Conservation (phyloP, 2,113 vertebrate genomes). For the Telmatochromis brichardi region DNA sequence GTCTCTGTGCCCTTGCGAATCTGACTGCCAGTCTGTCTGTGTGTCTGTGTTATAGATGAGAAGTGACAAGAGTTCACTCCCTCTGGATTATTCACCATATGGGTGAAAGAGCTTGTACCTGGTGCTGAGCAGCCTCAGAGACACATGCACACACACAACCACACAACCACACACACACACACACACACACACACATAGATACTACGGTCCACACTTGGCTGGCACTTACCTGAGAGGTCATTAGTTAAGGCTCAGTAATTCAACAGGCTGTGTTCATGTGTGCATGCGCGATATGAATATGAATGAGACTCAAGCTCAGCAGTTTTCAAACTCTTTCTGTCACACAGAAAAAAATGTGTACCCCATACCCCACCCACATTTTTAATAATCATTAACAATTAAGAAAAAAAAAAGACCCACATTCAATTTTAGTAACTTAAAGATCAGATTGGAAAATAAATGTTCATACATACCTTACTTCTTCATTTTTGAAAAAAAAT, state of each 20-base stretch:
- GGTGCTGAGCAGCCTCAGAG: conserved; percentile 14
- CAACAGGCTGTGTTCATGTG: neutral
- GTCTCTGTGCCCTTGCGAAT: neutral
- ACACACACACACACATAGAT: neutral
- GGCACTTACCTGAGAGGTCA: neutral
- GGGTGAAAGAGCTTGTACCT: conserved; percentile 46
- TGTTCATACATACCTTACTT: neutral
- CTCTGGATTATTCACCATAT: conserved; percentile 51
- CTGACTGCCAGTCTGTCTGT: neutral
- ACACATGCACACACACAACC: neutral
- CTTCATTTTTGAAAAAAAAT: neutral
- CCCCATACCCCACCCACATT: neutral
- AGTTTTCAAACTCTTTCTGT: neutral
- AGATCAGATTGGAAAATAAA: neutral
- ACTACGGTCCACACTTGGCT: neutral
- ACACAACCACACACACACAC: neutral
- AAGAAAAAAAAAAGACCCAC: neutral
- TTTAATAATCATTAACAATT: neutral
- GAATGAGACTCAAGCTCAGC: neutral
- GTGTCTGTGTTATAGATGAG: conserved; percentile 5
- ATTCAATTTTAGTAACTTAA: neutral
- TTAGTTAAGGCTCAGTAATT: conserved; percentile 6
- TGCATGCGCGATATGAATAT: neutral
- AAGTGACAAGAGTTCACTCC: conserved; percentile 46
- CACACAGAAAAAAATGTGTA: neutral